phyloP scores from a whole-genome alignment of 2,797 vertebrate genomes.

The Onychomys leucogaster region DNA sequence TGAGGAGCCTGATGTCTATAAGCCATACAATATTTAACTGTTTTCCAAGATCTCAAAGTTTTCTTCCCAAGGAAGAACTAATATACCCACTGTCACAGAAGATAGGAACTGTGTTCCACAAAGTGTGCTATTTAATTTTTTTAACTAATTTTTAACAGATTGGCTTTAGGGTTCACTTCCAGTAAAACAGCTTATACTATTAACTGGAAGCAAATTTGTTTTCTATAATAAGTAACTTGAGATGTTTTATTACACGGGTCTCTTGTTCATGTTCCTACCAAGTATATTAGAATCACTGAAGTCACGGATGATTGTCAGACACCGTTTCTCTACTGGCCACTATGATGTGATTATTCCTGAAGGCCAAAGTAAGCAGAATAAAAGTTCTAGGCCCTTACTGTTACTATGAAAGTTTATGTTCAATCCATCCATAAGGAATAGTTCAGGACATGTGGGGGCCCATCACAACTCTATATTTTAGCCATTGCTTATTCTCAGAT shows the following conservation, averaged over 20 bases:
- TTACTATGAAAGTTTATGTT: slow-evolving; percentile 9
- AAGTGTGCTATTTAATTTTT: background rate
- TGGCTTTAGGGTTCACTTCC: background rate
- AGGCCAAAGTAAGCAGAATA: slow-evolving; percentile 12
- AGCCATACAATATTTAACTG: background rate
- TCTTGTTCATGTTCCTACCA: background rate
- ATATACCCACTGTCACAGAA: background rate
- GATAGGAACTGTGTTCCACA: background rate
- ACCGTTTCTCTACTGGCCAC: background rate
- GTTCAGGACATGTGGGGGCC: background rate
- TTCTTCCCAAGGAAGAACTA: background rate
- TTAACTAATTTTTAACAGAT: slow-evolving; percentile 10
- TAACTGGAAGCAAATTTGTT: background rate
- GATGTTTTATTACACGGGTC: background rate
- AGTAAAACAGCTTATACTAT: background rate
- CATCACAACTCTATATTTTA: background rate
- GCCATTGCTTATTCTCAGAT: background rate
- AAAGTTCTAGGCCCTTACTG: background rate
- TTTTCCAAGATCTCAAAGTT: background rate
- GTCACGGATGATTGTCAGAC: background rate
- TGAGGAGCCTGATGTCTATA: background rate
- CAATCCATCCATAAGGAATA: background rate
- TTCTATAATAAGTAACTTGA: slow-evolving; percentile 35
- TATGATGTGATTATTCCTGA: background rate
- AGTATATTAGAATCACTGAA: slow-evolving; percentile 7